These are phyloP conservation scores for Verasper variegatus DNA, from an alignment of 2,113 vertebrate genomes.

Conservation along the genomic window DNA sequence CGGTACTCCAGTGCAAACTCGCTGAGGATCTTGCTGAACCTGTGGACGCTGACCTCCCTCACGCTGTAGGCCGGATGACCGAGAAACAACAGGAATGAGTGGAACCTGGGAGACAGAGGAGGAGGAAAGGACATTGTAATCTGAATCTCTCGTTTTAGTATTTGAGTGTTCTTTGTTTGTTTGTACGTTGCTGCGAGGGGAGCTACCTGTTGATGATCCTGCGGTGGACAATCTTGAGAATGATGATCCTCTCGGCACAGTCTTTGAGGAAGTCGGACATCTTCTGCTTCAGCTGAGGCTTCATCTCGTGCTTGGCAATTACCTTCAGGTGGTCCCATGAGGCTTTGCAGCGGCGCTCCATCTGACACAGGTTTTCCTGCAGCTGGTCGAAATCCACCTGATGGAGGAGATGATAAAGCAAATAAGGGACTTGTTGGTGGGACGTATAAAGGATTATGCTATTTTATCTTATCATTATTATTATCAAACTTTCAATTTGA, in stretches of 20 bases:
- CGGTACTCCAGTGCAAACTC: conserved; percentile 97
- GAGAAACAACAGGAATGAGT: conserved; percentile 93
- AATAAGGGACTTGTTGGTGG: background rate
- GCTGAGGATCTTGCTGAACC: conserved; percentile 94
- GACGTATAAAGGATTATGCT: too few species aligned
- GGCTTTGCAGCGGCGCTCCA: conserved; percentile 96
- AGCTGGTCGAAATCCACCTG: conserved; percentile 98
- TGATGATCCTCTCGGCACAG: conserved; percentile 95
- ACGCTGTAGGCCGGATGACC: conserved; percentile 91
- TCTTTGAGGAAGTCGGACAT: conserved; percentile 98
- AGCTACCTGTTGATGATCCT: conserved; percentile 93
- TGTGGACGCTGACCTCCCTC: conserved; percentile 92
- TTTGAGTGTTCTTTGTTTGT: too few species aligned
- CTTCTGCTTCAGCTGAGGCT: conserved; percentile 92
- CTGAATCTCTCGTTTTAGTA: too few species aligned
- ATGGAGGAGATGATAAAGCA: background rate
- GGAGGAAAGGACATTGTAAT: background rate
- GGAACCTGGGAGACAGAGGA: conserved; percentile 84
- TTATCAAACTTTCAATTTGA: too few species aligned
- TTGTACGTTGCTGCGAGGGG: background rate
- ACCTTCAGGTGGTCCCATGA: conserved; percentile 99
- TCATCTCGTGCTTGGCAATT: conserved; percentile 98
- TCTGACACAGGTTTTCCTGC: conserved; percentile 94
- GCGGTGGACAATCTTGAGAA: conserved; percentile 95
- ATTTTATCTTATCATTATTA: too few species aligned